A percentile compares a stretch with the other conserved stretches of the same genome.
These are phyloP conservation scores for Anastatus disparis DNA, from an alignment of 1,140 invertebrate genomes.

Conservation along the genomic window DNA sequence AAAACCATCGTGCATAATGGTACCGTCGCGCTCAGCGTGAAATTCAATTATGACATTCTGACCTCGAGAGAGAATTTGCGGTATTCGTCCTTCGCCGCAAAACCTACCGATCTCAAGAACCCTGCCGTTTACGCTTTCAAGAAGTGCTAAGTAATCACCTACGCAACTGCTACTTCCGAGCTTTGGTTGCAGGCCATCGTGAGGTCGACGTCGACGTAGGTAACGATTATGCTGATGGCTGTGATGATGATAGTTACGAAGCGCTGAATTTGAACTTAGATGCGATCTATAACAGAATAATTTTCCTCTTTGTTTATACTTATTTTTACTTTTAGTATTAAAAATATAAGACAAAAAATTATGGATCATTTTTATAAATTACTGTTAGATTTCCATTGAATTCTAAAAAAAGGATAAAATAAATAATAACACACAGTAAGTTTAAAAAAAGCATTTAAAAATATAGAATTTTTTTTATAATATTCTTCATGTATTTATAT, in stretches of 20 bases:
- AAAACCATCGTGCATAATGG: constrained; percentile 58
- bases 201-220: constrained; percentile 36
- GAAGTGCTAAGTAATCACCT: constrained; percentile 54
- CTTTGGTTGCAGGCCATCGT: constrained; percentile 39
- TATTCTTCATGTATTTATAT: too few relatives aligned
- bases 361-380: too few relatives aligned
- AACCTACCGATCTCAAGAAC: constrained; percentile 55
- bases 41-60: constrained; percentile 57
- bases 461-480: too few relatives aligned
- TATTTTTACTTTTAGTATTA: too few relatives aligned
- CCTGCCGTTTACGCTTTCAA: constrained; percentile 54
- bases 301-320: too few relatives aligned
- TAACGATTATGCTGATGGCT: constrained; percentile 35
- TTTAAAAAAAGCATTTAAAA: too few relatives aligned
- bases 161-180: constrained; percentile 44
- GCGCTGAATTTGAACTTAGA: not conserved
- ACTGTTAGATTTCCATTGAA: too few relatives aligned
- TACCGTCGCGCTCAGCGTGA: constrained; percentile 53
- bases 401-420: too few relatives aligned
- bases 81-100: constrained; percentile 55
- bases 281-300: not conserved
- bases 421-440: too few relatives aligned
- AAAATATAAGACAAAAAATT: too few relatives aligned
- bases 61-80: constrained; percentile 55
- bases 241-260: not conserved